Percentiles rank a stretch among this genome's conserved stretches.
These are phyloP conservation scores for Cettia cetti DNA, from an alignment of 2,113 vertebrate genomes.

Conservation along the genomic window DNA sequence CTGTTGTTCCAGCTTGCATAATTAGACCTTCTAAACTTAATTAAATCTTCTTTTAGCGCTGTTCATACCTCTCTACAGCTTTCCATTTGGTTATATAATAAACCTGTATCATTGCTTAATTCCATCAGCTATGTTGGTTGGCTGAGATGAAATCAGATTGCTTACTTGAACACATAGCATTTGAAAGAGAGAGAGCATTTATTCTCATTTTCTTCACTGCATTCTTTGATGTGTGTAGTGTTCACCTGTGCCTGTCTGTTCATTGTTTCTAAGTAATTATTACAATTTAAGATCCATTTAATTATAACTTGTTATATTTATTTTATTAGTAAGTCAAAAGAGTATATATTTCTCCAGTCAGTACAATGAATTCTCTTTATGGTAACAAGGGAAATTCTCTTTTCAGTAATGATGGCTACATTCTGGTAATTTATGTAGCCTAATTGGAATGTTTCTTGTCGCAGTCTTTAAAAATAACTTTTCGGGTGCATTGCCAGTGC, in stretches of 20 bases:
- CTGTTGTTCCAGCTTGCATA: conserved; percentile 21
- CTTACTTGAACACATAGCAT: background rate
- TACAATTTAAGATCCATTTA: conserved; percentile 41
- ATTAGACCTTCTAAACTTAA: conserved; percentile 52
- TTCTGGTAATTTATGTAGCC: conserved; percentile 6
- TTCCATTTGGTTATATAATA: conserved; percentile 42
- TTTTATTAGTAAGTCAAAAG: conserved; percentile 21
- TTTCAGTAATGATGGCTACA: conserved; percentile 6
- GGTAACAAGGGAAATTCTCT: background rate
- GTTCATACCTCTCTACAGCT: conserved; percentile 15
- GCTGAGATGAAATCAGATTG: background rate
- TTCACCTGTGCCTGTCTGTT: conserved; percentile 27
- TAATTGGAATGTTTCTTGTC: conserved; percentile 9
- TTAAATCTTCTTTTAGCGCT: conserved; percentile 49
- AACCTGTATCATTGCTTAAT: conserved; percentile 57
- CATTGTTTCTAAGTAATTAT: conserved; percentile 33
- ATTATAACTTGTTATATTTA: conserved; percentile 29
- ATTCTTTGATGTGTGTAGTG: background rate
- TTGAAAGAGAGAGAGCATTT: background rate
- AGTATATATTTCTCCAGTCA: conserved; percentile 1
- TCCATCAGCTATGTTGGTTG: background rate
- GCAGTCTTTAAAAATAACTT: background rate
- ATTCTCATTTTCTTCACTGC: background rate
- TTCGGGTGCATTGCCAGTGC: background rate
- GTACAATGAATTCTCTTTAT: background rate